Percentiles rank a stretch among this genome's conserved stretches.
Conservation (phyloP, 2,888 invertebrate genomes). For the Priapulus caudatus region DNA sequence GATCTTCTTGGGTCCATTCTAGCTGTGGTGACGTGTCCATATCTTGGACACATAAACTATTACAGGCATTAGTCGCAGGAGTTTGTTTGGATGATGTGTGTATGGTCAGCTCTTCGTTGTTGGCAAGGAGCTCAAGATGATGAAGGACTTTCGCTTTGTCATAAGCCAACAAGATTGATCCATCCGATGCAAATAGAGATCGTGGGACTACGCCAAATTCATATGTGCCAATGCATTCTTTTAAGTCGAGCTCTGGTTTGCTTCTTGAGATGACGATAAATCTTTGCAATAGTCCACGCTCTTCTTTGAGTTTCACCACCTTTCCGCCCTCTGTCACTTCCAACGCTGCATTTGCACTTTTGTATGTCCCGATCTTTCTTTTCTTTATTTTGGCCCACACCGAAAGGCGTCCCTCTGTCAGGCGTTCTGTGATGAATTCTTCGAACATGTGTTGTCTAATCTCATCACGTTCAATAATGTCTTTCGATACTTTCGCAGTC, state of each 20-base stretch:
- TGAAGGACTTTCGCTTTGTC: conserved; percentile 14
- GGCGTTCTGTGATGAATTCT: conserved; percentile 14
- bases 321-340: conserved; percentile 5
- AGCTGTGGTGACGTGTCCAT: too few relatives aligned
- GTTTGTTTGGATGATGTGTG: too few relatives aligned
- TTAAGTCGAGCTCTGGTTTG: conserved; percentile 12
- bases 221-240: conserved; percentile 12
- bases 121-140: conserved; percentile 13
- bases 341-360: conserved; percentile 15
- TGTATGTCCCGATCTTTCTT: conserved; percentile 14
- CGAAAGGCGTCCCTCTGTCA: conserved; percentile 16
- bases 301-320: conserved; percentile 12
- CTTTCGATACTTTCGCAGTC: conserved; percentile 13
- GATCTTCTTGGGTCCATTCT: too few relatives aligned
- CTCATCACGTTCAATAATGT: conserved; percentile 14
- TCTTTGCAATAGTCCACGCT: conserved; percentile 15
- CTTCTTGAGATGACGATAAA: conserved; percentile 5
- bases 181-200: conserved; percentile 16
- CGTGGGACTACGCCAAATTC: conserved; percentile 16
- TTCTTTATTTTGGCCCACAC: conserved; percentile 15
- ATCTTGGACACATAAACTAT: too few relatives aligned
- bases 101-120: not conserved
- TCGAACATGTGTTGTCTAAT: conserved; percentile 17
- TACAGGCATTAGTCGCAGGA: too few relatives aligned
- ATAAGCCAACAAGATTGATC: conserved; percentile 13